Base-by-base conservation (phyloP, 1,140 invertebrate species). In the Spodoptera frugiperda region DNA sequence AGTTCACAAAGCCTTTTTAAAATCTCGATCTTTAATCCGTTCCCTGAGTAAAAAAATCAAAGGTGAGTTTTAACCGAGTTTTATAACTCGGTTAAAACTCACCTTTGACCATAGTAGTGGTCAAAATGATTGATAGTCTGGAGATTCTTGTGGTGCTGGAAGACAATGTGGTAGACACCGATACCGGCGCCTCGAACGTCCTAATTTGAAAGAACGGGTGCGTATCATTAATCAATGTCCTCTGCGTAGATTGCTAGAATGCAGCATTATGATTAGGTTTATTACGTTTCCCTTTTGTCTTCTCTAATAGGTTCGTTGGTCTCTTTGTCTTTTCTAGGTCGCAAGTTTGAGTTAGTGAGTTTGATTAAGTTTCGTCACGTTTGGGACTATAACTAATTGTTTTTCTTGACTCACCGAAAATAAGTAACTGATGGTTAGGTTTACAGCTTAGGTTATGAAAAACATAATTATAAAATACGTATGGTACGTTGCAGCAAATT, bases 41-140 rank as follows among this genome's bases (percentile, higher is more conserved):
- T 21, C 9, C 5, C 19, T n/a, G 9, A 15, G 39, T 1, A 0
- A 61, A 44, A 39, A 2, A 25, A 14, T 14, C 9, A 39, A 15
- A 61, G n/a, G 33, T 44, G 63, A 67, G 63, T 21, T 51, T 15
- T 6, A 6, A 54, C 61, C 65, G 51, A 67, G 57, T 76, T 76
- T 17, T 2, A 12, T 12, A n/a, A n/a, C n/a, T n/a, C n/a, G n/a
- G n/a, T n/a, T n/a, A n/a, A n/a, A n/a, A n/a, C n/a, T n/a, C n/a
- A n/a, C n/a, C n/a, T n/a, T n/a, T n/a, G 12, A 19, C 12, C 61
- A 14, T 78, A 51, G 76, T 72, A 78, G 61, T 4, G 67, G 14
- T 19, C 14, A 14, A 30, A 19, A 51, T 78, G 77, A 78, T 78
- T 78, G 53, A 78, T 78, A 17, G 70, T 39, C 14, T 17, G 19